Evolutionary conservation across 2,888 invertebrate species (phyloP).

Genomic region (Caenorhabditis macrosperma): DNA sequence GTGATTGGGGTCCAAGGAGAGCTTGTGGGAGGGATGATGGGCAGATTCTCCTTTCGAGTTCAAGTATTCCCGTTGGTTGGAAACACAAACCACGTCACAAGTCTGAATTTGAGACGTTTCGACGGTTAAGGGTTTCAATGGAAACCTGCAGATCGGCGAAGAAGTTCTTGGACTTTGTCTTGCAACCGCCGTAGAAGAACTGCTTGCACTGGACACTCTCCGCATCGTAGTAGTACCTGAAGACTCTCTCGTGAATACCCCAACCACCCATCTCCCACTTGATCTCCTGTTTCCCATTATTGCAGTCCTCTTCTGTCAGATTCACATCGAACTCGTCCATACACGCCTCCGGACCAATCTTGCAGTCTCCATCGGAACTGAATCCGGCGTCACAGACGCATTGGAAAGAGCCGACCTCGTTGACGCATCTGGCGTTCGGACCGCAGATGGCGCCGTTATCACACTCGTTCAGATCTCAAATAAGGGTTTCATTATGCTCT

Average conservation of each 20-base stretch:
- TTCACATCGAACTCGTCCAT: constrained; percentile 63
- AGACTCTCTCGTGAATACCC: not conserved
- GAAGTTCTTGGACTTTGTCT: constrained; percentile 60
- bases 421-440: constrained; percentile 87
- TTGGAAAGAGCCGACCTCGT: constrained; percentile 86
- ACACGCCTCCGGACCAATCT: constrained; percentile 62
- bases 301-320: constrained; percentile 66
- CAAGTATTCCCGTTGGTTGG: constrained; percentile 45
- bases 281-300: constrained; percentile 59
- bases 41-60: constrained; percentile 28
- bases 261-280: constrained; percentile 33
- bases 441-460: constrained; percentile 87
- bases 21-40: constrained; percentile 20
- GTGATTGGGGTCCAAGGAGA: constrained; percentile 11
- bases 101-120: too few species aligned
- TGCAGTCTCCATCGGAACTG: constrained; percentile 56
- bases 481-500: constrained; percentile 68
- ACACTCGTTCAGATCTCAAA: constrained; percentile 90
- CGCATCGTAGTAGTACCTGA: constrained; percentile 65
- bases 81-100: constrained; percentile 54
- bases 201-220: constrained; percentile 55
- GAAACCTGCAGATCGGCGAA: constrained; percentile 62
- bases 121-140: too few species aligned
- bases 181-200: constrained; percentile 71
- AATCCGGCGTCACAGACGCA: constrained; percentile 67